Percentiles rank a stretch among this genome's conserved stretches.
These are phyloP conservation scores for Neoaliturus tenellus DNA, from an alignment of 2,888 invertebrate genomes.

Conservation along the genomic window DNA sequence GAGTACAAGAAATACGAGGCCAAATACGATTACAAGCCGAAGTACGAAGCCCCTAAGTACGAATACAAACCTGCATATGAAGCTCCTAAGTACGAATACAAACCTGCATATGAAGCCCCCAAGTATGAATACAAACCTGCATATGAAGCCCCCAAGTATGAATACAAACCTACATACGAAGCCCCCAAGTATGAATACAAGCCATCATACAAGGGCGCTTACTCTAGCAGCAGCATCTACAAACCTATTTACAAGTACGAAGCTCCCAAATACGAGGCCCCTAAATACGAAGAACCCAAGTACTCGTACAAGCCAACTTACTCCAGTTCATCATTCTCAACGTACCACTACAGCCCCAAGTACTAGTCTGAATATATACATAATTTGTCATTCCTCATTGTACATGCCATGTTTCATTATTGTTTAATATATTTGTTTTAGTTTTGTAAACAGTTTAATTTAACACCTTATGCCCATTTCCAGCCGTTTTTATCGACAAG, in stretches of 20 bases:
- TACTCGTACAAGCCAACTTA: slow-evolving; percentile 11
- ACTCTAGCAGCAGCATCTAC: slow-evolving; percentile 36
- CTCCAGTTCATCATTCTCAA: slow-evolving; percentile 17
- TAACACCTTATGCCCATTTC: too few relatives aligned
- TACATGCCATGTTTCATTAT: not conserved
- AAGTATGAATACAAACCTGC: slow-evolving; percentile 49
- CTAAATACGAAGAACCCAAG: slow-evolving; percentile 55
- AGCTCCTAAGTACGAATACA: slow-evolving; percentile 36
- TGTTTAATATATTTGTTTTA: not conserved
- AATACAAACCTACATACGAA: slow-evolving; percentile 40
- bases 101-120: slow-evolving; percentile 41
- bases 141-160: slow-evolving; percentile 43
- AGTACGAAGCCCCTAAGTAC: slow-evolving; percentile 41
- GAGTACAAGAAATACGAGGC: slow-evolving; percentile 31
- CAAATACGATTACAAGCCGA: slow-evolving; percentile 39
- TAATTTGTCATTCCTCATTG: not conserved
- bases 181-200: slow-evolving; percentile 43
- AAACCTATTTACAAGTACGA: slow-evolving; percentile 31
- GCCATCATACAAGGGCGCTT: slow-evolving; percentile 38
- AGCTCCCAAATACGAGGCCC: slow-evolving; percentile 54
- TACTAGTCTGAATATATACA: slow-evolving; percentile 28
- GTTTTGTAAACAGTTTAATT: not conserved
- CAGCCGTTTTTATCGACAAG: too few relatives aligned
- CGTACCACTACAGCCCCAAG: slow-evolving; percentile 9
- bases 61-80: slow-evolving; percentile 40